Percentiles rank a stretch among this genome's conserved stretches.
phyloP scores from a whole-genome alignment of 2,113 vertebrate species.

The Oncorhynchus kisutch region DNA sequence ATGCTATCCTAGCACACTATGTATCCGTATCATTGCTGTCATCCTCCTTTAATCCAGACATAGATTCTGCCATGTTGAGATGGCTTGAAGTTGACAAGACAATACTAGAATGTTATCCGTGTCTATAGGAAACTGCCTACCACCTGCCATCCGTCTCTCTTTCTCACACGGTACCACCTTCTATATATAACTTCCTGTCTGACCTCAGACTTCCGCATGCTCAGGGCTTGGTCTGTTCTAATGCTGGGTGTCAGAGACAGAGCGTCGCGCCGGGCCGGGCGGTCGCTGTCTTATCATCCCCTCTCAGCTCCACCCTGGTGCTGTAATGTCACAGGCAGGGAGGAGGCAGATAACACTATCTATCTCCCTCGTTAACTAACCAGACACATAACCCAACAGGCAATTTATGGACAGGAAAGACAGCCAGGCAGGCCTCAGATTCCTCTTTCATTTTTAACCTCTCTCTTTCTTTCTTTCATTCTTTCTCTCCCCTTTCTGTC shows the following conservation, averaged over 20 bases:
- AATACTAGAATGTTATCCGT: not conserved
- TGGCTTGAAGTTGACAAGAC: not conserved
- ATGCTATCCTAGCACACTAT: too few relatives aligned
- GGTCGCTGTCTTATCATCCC: conserved; percentile 20
- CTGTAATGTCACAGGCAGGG: conserved; percentile 29
- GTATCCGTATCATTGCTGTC: not conserved
- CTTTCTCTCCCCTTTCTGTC: too few relatives aligned
- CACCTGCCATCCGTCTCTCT: not conserved
- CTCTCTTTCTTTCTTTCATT: too few relatives aligned
- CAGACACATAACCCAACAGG: not conserved
- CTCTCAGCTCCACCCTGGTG: conserved; percentile 41
- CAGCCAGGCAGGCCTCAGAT: too few relatives aligned
- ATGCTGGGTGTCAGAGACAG: conserved; percentile 12
- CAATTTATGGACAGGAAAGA: conserved; percentile 38
- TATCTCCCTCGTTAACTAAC: conserved; percentile 42
- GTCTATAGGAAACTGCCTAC: not conserved
- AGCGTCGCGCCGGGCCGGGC: too few relatives aligned
- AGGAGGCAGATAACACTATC: conserved; percentile 51
- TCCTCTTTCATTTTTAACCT: not conserved
- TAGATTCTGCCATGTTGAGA: not conserved
- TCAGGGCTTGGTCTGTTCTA: not conserved
- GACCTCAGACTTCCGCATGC: conserved; percentile 20
- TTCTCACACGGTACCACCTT: not conserved
- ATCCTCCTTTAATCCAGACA: not conserved
- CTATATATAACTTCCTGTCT: conserved; percentile 30